Conservation (phyloP, 1,140 invertebrate species). For the Marisa cornuarietis region DNA sequence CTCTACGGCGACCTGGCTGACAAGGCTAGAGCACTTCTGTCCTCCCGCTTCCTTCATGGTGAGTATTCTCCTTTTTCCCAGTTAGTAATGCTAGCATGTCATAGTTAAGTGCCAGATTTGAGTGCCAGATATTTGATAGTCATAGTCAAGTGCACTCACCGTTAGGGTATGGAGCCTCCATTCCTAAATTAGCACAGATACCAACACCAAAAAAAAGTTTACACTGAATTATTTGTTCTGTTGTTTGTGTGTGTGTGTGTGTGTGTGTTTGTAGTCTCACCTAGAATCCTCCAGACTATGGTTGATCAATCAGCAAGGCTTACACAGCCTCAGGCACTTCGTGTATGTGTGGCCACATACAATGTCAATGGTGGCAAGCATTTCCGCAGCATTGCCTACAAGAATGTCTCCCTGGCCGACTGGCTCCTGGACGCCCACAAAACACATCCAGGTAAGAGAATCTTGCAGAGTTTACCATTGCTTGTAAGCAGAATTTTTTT, state of each 20-base stretch:
- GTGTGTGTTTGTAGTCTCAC: conserved; percentile 62
- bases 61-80: conserved; percentile 40
- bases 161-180: no score
- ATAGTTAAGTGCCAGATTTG: neutral
- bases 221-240: neutral
- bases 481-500: neutral
- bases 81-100: neutral
- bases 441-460: conserved; percentile 50
- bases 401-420: conserved; percentile 88
- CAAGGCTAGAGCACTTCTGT: conserved; percentile 86
- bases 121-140: no score
- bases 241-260: neutral
- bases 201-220: neutral
- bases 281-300: conserved; percentile 66
- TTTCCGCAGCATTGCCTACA: conserved; percentile 95
- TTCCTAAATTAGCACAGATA: no score
- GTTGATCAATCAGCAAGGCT: conserved; percentile 83
- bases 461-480: neutral
- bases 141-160: no score
- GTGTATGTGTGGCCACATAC: conserved; percentile 93
- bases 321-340: conserved; percentile 76
- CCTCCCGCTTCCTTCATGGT: conserved; percentile 87
- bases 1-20: conserved; percentile 91
- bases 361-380: conserved; percentile 99
- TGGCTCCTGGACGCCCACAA: conserved; percentile 85